A percentile compares a stretch with the other conserved stretches of the same genome.
These are phyloP conservation scores for Glossophaga mutica DNA, from an alignment of 2,797 vertebrate genomes.

Conservation along the genomic window DNA sequence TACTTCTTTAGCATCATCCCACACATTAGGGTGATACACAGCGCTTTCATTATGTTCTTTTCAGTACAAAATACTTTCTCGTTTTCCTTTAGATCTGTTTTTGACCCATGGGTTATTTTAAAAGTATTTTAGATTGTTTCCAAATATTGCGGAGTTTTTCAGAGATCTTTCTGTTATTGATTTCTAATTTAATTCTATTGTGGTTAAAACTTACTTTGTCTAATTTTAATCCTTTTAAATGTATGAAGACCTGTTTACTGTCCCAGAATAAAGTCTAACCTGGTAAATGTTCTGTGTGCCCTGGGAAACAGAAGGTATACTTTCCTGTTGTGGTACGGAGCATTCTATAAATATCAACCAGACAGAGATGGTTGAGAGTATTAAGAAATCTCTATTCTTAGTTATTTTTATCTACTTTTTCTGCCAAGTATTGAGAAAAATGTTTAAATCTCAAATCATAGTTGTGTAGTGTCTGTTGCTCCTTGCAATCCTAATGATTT, in stretches of 20 bases:
- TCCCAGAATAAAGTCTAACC: background rate
- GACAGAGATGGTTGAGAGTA: background rate
- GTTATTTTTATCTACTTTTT: background rate
- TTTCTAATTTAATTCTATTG: slow-evolving; percentile 2
- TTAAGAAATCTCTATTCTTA: background rate
- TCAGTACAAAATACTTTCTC: background rate
- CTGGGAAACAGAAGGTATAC: background rate
- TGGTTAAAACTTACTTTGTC: background rate
- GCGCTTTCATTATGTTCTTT: background rate
- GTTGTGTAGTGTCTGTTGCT: background rate
- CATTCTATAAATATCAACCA: background rate
- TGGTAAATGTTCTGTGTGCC: background rate
- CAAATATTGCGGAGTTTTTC: background rate
- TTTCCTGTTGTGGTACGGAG: background rate
- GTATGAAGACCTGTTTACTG: background rate
- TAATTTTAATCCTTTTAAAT: background rate
- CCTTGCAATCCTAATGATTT: background rate
- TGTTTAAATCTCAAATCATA: background rate
- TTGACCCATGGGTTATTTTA: background rate
- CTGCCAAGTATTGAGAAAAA: background rate
- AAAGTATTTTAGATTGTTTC: background rate
- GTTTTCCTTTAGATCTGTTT: background rate
- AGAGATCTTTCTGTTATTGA: background rate
- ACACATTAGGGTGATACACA: background rate
- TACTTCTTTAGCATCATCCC: background rate